These are phyloP conservation scores for Leptinotarsa lineolata DNA, from an alignment of 1,140 invertebrate genomes.

Conservation along the genomic window DNA sequence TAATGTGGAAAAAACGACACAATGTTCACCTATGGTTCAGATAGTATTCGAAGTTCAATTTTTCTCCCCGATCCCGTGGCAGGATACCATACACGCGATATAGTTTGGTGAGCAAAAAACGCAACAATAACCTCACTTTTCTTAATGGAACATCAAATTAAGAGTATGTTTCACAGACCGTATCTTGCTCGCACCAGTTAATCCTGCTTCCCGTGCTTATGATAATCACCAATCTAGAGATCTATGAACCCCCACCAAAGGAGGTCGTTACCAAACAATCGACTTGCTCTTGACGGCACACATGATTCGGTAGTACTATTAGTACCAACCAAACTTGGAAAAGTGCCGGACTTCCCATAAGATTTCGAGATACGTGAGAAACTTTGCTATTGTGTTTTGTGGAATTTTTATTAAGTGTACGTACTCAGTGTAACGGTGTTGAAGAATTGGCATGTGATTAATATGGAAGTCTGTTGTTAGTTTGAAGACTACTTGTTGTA, in stretches of 20 bases:
- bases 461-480: no score
- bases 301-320: slow-evolving; percentile 14
- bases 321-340: not conserved
- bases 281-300: not conserved
- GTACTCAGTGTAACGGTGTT: not conserved
- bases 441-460: not conserved
- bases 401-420: not conserved
- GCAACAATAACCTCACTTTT: not conserved
- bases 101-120: not conserved
- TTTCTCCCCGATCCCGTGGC: no score
- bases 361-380: slow-evolving; percentile 4
- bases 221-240: slow-evolving; percentile 20
- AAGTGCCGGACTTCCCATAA: not conserved
- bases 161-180: slow-evolving; percentile 13
- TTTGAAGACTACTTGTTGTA: no score
- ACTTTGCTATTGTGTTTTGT: slow-evolving; percentile 16
- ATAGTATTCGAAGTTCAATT: no score
- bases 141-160: slow-evolving; percentile 28
- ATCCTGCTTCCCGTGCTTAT: slow-evolving; percentile 25
- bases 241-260: slow-evolving; percentile 21
- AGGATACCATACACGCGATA: no score
- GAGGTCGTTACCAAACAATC: slow-evolving; percentile 27
- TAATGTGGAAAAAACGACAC: no score
- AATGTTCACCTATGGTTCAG: no score
- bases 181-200: slow-evolving; percentile 24